phyloP scores from a whole-genome alignment of 2,113 vertebrate genomes.

The Varanus salvator region DNA sequence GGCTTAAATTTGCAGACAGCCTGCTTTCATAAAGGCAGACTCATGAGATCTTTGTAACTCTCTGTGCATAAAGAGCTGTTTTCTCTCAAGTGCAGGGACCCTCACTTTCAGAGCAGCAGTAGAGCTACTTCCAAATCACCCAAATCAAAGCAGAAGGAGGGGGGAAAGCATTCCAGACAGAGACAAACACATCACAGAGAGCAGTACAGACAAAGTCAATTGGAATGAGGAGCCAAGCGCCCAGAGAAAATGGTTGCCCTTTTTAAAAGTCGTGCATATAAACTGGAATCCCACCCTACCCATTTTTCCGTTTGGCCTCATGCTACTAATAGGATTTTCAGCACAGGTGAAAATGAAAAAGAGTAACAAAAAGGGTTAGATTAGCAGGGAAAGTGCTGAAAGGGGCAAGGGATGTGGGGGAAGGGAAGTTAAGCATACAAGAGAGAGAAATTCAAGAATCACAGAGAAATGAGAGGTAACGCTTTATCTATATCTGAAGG shows the following conservation, averaged over 20 bases:
- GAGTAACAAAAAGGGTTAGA: slow-evolving; percentile 47
- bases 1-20: not conserved
- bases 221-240: slow-evolving; percentile 64
- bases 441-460: slow-evolving; percentile 92
- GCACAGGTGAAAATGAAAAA: slow-evolving; percentile 71
- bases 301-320: slow-evolving; percentile 88
- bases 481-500: slow-evolving; percentile 80
- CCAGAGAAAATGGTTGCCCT: slow-evolving; percentile 42
- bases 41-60: not conserved
- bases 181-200: slow-evolving; percentile 81
- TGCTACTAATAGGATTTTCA: slow-evolving; percentile 87
- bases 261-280: slow-evolving; percentile 63
- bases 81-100: slow-evolving; percentile 58
- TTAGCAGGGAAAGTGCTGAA: slow-evolving; percentile 69
- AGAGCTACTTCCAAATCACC: slow-evolving; percentile 61
- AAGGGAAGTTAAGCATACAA: slow-evolving; percentile 84
- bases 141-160: slow-evolving; percentile 18
- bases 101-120: slow-evolving; percentile 63
- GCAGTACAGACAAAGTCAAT: slow-evolving; percentile 76
- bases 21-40: not conserved
- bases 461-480: slow-evolving; percentile 91
- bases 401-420: slow-evolving; percentile 36
- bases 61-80: not conserved
- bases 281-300: not conserved
- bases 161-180: slow-evolving; percentile 70